Base-by-base conservation (phyloP, 1,140 invertebrate species). In the Gyrodactylus salaris region DNA sequence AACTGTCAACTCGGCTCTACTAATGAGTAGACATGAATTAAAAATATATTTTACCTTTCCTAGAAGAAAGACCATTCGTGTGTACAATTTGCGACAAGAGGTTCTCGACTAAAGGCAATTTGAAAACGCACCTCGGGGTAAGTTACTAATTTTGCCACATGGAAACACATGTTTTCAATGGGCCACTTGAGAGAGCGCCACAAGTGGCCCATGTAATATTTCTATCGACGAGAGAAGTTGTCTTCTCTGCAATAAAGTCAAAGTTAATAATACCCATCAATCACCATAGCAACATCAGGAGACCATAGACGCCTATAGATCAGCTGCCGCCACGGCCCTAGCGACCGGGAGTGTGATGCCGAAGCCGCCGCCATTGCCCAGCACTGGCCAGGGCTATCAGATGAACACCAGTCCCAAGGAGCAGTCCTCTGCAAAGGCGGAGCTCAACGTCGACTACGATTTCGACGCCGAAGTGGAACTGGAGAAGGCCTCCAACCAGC, bases 51-150 rank as follows among this genome's bases (percentile, higher is more conserved):
- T 54, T 70, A 16, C 22, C 7, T 23, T 26, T 54, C n/a, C n/a
- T 24, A 73, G 72, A 73, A 27, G 72, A 73, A 26, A 19, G 72
- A 25, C 72, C 72, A 1, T 73, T 68, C 21, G 68, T 73, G 1
- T 73, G 72, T 69, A 54, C 27, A 69, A 25, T 73, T 21, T 73
- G 72, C 21, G 27, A 73, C 2, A 73, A 73, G 21, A 54, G 72
- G 1, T 73, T 73, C 26, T 68, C 72, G 20, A 73, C 72, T 7
- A 73, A 73, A 21, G 72, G 72, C 22, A 73, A 73, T 73, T n/a
- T 73, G 21, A 73, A 73, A 69, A 73, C 72, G 1, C 72, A 73
- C 26, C 26, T 73, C 19, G 72, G 72, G 1, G 72, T 73, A 25
- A 25, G 70, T 71, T 71, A 1, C 1, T n/a, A n/a, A n/a, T n/a